Conservation (phyloP, 2,113 vertebrate genomes). For the Drymodes brunneopygia region DNA sequence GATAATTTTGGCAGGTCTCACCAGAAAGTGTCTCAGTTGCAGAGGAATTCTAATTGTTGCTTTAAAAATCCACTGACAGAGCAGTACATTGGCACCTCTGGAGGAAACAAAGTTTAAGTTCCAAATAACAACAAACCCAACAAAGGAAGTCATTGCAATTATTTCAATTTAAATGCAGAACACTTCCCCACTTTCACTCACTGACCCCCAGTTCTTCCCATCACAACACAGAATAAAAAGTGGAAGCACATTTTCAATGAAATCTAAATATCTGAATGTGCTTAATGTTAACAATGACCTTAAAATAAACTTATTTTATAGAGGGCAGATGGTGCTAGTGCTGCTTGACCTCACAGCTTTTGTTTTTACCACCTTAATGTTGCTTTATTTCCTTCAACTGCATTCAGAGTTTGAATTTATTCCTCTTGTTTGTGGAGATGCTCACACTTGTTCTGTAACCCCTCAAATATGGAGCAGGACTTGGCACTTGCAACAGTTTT, state of each 20-base stretch:
- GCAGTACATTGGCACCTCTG: neutral
- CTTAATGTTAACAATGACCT: neutral
- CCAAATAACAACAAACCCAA: neutral
- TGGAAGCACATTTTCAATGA: neutral
- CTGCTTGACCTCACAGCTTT: neutral
- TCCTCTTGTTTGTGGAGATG: neutral
- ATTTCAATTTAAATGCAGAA: neutral
- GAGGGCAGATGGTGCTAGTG: neutral
- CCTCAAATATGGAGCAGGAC: fast-evolving
- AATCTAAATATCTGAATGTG: neutral
- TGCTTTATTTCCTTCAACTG: neutral
- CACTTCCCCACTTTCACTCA: fast-evolving
- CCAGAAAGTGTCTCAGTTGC: neutral
- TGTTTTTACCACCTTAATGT: neutral
- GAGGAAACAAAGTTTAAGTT: neutral
- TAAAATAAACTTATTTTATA: neutral
- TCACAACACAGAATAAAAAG: neutral
- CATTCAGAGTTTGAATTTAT: neutral
- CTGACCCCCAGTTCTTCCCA: neutral
- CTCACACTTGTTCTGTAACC: neutral
- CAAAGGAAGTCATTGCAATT: neutral
- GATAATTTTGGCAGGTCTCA: neutral
- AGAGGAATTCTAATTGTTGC: neutral
- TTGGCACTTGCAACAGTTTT: neutral
- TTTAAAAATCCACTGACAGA: neutral